These are phyloP conservation scores for Leptinotarsa lineolata DNA, from an alignment of 1,140 invertebrate species.

Conservation along the genomic window DNA sequence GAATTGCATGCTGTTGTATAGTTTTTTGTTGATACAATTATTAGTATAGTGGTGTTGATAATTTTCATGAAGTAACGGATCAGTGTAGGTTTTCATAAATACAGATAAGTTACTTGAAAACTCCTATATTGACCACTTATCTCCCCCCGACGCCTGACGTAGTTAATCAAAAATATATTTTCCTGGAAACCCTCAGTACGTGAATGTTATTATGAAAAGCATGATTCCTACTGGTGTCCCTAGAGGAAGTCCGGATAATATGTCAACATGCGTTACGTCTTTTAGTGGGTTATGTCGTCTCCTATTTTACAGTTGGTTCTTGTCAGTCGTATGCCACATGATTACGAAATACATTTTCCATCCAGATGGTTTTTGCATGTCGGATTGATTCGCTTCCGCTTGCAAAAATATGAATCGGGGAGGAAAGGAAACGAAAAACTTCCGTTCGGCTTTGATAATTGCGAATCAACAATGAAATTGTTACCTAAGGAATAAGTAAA, in stretches of 20 bases:
- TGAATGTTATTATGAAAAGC: slow-evolving; percentile 6
- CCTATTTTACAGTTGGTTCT: slow-evolving; percentile 7
- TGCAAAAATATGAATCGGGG: background rate
- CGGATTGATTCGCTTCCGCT: background rate
- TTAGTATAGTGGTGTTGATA: no score
- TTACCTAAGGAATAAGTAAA: no score
- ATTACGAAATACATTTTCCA: slow-evolving; percentile 6
- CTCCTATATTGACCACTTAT: no score
- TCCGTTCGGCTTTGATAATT: background rate
- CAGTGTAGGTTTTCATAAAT: no score
- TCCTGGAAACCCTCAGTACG: background rate
- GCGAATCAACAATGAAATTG: no score
- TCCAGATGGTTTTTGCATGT: slow-evolving; percentile 1
- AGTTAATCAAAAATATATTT: background rate
- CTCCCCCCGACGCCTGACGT: background rate
- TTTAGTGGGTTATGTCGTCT: slow-evolving; percentile 6
- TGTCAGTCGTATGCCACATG: background rate
- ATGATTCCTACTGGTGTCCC: background rate
- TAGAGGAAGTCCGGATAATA: background rate
- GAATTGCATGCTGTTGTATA: no score
- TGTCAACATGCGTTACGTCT: slow-evolving; percentile 5
- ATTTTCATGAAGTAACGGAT: no score
- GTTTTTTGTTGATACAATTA: no score
- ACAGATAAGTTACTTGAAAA: no score
- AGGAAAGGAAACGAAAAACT: background rate